phyloP scores from a whole-genome alignment of 2,797 vertebrate species.

The Myotis findleyi region DNA sequence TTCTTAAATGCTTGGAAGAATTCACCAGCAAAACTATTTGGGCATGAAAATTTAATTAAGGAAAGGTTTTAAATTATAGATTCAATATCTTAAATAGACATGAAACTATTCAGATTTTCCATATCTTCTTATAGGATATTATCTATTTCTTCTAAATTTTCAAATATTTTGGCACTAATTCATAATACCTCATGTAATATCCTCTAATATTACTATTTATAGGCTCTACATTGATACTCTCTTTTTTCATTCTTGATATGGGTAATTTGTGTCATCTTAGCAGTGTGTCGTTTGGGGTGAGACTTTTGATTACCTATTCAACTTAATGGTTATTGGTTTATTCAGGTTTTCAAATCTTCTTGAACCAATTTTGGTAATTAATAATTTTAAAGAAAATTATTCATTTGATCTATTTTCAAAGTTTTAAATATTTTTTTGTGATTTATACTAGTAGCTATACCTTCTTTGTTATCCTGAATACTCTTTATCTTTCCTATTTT shows the following conservation, averaged over 20 bases:
- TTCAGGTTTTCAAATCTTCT: not conserved
- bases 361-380: conserved; percentile 9
- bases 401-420: conserved; percentile 8
- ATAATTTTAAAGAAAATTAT: not conserved
- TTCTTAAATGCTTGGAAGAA: conserved; percentile 10
- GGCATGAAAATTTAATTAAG: not conserved
- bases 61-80: not conserved
- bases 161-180: not conserved
- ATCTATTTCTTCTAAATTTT: not conserved
- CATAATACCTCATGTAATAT: not conserved
- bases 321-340: not conserved
- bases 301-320: not conserved
- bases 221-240: not conserved
- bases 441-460: not conserved
- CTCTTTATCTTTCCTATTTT: not conserved
- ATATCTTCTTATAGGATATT: not conserved
- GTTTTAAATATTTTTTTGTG: not conserved
- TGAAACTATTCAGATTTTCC: not conserved
- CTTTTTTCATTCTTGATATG: not conserved
- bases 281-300: not conserved
- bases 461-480: not conserved
- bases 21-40: not conserved
- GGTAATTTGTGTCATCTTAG: not conserved
- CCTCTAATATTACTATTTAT: not conserved
- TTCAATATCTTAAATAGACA: conserved; percentile 4